Conservation (phyloP, 2,113 vertebrate genomes). For the Tragelaphus buxtoni region DNA sequence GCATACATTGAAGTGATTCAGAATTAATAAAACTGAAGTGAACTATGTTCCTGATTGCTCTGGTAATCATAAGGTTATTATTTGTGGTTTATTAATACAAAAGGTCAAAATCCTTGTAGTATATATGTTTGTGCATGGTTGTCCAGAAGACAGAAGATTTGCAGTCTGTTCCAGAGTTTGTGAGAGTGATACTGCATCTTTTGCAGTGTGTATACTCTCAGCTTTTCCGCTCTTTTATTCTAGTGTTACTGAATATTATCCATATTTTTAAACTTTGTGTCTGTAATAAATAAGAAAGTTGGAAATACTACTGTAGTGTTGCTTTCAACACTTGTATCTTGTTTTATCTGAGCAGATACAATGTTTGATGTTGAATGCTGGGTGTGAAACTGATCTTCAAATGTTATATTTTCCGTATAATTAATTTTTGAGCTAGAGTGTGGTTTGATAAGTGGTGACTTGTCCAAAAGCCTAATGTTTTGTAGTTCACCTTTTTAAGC, state of each 20-base stretch:
- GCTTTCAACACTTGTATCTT: not conserved
- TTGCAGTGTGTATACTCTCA: not conserved
- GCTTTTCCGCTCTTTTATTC: not conserved
- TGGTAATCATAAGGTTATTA: not conserved
- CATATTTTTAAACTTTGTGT: not conserved
- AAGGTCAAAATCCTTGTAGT: not conserved
- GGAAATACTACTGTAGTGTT: not conserved
- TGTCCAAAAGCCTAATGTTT: constrained; percentile 33
- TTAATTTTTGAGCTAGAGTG: constrained; percentile 1
- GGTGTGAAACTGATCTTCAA: constrained; percentile 19
- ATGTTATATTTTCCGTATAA: constrained; percentile 3
- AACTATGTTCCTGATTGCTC: not conserved
- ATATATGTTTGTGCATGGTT: not conserved
- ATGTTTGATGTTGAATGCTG: not conserved
- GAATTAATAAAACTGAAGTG: not conserved
- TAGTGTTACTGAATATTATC: not conserved
- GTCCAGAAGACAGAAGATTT: not conserved
- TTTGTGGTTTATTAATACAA: not conserved
- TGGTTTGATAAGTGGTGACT: not conserved
- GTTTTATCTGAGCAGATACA: not conserved
- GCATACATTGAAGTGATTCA: not conserved
- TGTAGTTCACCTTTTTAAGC: constrained; percentile 50
- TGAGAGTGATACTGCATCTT: not conserved
- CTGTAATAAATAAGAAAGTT: not conserved
- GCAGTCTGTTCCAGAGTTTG: not conserved